These are phyloP conservation scores for Spheniscus humboldti DNA, from an alignment of 2,797 vertebrate genomes.

Conservation along the genomic window DNA sequence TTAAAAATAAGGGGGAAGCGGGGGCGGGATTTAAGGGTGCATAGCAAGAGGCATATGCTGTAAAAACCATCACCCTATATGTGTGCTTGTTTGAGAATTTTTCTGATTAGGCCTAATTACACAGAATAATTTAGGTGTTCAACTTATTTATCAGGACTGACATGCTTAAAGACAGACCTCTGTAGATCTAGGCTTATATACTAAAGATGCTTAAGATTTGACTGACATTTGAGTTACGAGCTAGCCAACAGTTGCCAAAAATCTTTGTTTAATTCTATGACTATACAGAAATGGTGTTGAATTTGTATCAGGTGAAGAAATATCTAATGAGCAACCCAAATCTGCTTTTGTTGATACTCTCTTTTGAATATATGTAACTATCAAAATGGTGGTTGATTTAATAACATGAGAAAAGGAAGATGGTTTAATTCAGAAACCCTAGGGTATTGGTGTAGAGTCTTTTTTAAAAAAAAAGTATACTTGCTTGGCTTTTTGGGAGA, in stretches of 20 bases:
- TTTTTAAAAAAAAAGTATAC: no score
- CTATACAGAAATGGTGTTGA: background rate
- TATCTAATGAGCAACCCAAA: background rate
- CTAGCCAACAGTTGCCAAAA: background rate
- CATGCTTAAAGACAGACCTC: background rate
- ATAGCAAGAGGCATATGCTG: background rate
- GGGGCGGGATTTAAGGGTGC: background rate
- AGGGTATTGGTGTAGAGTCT: background rate
- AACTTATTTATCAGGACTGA: background rate
- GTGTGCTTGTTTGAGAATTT: background rate
- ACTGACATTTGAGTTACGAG: background rate
- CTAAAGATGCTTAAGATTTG: background rate
- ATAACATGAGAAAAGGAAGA: background rate
- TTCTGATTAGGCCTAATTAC: background rate
- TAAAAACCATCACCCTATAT: background rate
- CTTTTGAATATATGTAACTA: background rate
- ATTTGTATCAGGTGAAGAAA: background rate
- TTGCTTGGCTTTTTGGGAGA: background rate
- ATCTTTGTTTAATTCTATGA: background rate
- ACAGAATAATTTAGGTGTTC: background rate
- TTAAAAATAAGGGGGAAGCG: background rate
- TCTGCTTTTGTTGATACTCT: background rate
- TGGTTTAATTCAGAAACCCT: background rate
- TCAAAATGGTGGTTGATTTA: background rate
- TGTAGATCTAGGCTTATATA: background rate